Base-by-base conservation (phyloP, 2,888 invertebrate genomes). In the Xestia c-nigrum region DNA sequence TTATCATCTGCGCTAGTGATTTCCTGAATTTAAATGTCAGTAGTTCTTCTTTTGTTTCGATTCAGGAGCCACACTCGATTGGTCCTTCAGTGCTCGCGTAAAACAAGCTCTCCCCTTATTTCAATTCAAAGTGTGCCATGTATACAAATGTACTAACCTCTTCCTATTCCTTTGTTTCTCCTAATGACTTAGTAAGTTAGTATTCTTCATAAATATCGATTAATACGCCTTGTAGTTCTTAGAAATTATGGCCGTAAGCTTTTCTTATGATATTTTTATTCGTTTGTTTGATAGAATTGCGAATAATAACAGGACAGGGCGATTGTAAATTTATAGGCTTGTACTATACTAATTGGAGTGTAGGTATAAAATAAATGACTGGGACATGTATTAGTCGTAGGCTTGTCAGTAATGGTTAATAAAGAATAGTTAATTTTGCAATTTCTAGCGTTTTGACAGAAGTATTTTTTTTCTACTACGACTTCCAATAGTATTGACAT, bases 131-230 rank as follows among this genome's bases (percentile, higher is more conserved):
- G 74, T 84, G 69, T 81, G 85, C 69, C 74, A 46, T 72, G 78
- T 74, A 68, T 85, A 82, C 71, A 72, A 74, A 87, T 78, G 64
- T 55, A 68, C 31, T 31, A 31, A 31, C 55, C 50, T 66, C n/a
- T 72, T 68, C 52, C 14, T 67, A 85, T 70, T 46, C 74, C 59
- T 82, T 69, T 66, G 65, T 85, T 75, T 69, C 73, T 24, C 10
- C 61, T 68, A 72, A 68, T 76, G 61, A 66, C 55, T 84, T 50
- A 73, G 24, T 52, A 16, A 38, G 21, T 81, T 64, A 81, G 52
- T 75, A 73, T 72, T 64, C 65, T 59, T 67, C 50, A 65, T 74
- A 74, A 38, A 47, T 70, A 81, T 66, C 72, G 64, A 78, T 74
- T 72, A 40, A 63, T 69, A 73, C 40, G 70, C 40, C 16, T 59